Conservation (phyloP, 2,113 vertebrate species). For the Antechinus stuartii region DNA sequence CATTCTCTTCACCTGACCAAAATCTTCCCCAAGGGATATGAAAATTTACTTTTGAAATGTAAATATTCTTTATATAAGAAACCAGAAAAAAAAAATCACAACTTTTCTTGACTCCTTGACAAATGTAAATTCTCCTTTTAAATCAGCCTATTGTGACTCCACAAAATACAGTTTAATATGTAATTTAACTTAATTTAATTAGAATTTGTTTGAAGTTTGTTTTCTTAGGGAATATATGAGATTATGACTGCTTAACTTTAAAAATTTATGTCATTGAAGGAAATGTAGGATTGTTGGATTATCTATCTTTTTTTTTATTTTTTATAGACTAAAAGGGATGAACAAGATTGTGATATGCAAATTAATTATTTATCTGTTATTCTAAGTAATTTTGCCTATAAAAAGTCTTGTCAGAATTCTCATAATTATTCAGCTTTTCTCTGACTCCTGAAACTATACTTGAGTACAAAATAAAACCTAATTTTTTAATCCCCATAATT, state of each 20-base stretch:
- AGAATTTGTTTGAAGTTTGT: neutral
- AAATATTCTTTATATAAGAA: too few species aligned
- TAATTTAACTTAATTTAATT: neutral
- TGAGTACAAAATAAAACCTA: neutral
- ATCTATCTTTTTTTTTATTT: neutral
- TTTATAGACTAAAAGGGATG: neutral
- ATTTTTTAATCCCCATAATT: neutral
- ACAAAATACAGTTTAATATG: neutral
- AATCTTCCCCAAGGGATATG: too few species aligned
- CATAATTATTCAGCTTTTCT: neutral
- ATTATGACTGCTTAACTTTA: neutral
- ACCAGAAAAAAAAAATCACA: neutral
- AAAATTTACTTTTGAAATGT: too few species aligned
- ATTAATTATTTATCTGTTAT: neutral
- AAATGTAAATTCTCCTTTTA: neutral
- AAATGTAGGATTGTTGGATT: neutral
- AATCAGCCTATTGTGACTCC: neutral
- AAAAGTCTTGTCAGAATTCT: neutral
- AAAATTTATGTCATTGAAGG: neutral
- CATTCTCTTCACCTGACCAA: too few species aligned
- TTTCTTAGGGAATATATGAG: neutral
- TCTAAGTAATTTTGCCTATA: neutral
- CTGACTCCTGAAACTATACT: neutral
- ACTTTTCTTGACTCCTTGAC: neutral
- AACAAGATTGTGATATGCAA: neutral